Base-by-base conservation (phyloP, 2,888 invertebrate species). In the Drosophila niveifrons region DNA sequence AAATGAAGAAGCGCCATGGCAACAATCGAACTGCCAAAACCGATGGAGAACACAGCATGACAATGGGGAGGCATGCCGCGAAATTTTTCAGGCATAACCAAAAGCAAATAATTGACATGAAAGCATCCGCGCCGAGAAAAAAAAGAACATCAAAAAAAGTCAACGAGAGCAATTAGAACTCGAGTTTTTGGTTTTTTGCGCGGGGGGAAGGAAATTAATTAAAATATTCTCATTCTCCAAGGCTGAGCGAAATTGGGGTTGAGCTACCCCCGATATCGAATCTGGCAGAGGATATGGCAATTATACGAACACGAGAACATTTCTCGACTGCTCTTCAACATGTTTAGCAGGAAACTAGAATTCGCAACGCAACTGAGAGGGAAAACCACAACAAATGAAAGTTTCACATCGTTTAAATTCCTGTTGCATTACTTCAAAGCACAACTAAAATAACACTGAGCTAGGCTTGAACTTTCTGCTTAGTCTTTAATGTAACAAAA, bases 101-200 rank as follows among this genome's bases (percentile, higher is more conserved):
- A 79, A 79, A 81, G 81, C 64, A 75, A 83, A 83, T 82, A 83
- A 83, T 79, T 86, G 77, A 86, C 84, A 81, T 83, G 65, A 80
- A 82, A 80, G 72, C 63, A 61, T 55, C 29, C 39, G 39, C 29
- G 70, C 53, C 51, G 69, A 56, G 44, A 23, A 23, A 23, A 11
- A 31, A 57, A 23, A 11, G 9, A 57, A 68, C 78, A 82, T 79
- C 76, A 76, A 79, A 79, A 23, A 72, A 69, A 66, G 28, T 41
- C 31, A 15, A 43, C 18, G 8, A 50, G 75, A 65, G 73, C 83
- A 82, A 82, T 80, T 82, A 72, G 66, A 69, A 72, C 72, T 75
- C 65, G 46, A 61, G 17, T 15, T 68, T 69, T 47, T 17, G 39
- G n/a, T n/a, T n/a, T n/a, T n/a, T n/a, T n/a, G n/a, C n/a, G n/a